Evolutionary conservation across 2,113 vertebrate species (phyloP), one percentile per base, ranked within the genome.

Genomic region (Centropristis striata): DNA sequence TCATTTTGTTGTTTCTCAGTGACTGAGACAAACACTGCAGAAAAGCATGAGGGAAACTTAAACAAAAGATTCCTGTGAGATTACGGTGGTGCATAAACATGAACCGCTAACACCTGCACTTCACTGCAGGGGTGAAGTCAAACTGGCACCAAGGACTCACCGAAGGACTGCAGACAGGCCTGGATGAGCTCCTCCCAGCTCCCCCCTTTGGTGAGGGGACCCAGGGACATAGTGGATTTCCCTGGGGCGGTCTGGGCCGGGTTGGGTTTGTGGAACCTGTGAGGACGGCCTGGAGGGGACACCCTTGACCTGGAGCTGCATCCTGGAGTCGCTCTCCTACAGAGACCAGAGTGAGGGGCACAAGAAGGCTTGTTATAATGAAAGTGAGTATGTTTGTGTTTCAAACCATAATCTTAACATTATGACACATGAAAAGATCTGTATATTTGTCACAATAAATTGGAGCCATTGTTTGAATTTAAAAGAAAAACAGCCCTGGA

Each of bases 181-280:
- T 98, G 97, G 84, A 99, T 96, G 77, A 99, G 96, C 77, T 98
- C 97, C 85, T 99, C 97, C 94, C 98, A 94, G 93, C 95, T 98
- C 53, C 96, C 96, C 82, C 97, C 97, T 83, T 98, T 98, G 89
- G 95, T 93, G 41, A 98, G 91, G 74, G 96, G 96, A 72, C 97
- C 97, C 91, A 97, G 83, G 0, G 97, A 93, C 92, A 96, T 96
- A 90, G 94, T 95, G 55, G 94, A 86, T 81, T 92, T 95, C 67
- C 93, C 91, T 10, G 94, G 93, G 83, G 91, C 88, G 83, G 93
- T 91, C 75, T 95, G 96, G 60, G 94, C 90, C 46, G 93, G 92
- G 67, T 83, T 93, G 55, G 94, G 93, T 75, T 95, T 93, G 86
- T 95, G 92, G 80, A 94, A 92, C 68, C 92, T 83, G 61, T 94